Base-by-base conservation (phyloP, 2,797 vertebrate genomes). In the Xenopus petersii region DNA sequence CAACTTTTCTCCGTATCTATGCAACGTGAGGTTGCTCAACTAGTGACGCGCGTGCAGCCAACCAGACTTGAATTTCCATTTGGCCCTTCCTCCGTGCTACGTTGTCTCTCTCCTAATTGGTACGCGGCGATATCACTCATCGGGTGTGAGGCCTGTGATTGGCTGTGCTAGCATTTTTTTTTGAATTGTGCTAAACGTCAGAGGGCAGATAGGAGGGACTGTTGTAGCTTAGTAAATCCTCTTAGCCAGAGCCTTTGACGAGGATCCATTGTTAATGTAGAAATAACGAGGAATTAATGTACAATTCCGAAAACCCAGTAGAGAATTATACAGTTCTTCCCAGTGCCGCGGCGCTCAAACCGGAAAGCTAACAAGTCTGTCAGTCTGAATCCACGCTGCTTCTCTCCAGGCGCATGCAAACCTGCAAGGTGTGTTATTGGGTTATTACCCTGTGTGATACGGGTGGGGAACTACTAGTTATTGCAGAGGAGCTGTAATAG, bases 1-100 rank as follows among this genome's bases (percentile, higher is more conserved):
- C 26, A 8, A 60, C 26, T n/a, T 55, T 42, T 30, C 30, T 4
- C 75, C 75, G 75, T 77, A 73, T 77, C 75, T 73, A 77, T 64
- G 75, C 33, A 73, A 58, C 75, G 64, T 77, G 70, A 73, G 46
- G 75, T 69, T 9, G 21, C 73, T 74, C 36, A 42, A 42, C 5
- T 33, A 68, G 70, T 77, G 75, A 77, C 75, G 75, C 75, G 75
- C 36, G 51, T 63, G 49, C 62, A 5, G 4, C 12, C 75, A 77
- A 77, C 70, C 65, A 8, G 63, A 26, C 47, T 2, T 21, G 10
- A 4, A 21, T 9, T 21, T n/a, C 2, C 1, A 17, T 26, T 13
- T 46, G 5, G 5, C 7, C 12, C 59, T 21, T 70, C 75, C 15
- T 56, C 4, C 0, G 17, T 12, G 4, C 4, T 17, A 47, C 1